phyloP scores from a whole-genome alignment of 2,797 vertebrate species.

The Monodelphis domestica region DNA sequence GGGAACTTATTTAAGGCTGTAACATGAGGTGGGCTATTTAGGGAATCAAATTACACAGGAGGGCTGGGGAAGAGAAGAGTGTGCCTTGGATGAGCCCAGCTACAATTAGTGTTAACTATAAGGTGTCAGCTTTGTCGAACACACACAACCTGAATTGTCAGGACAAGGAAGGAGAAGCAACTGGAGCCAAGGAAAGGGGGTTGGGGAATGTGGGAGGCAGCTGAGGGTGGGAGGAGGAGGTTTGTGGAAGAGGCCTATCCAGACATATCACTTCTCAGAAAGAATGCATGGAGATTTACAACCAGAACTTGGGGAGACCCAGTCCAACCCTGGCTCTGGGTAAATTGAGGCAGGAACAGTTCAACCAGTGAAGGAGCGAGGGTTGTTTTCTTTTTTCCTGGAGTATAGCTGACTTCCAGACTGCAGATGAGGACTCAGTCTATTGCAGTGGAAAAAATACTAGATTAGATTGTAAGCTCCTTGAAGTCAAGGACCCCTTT shows the following conservation, averaged over 20 bases:
- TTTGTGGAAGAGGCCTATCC: conserved; percentile 36
- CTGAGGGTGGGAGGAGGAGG: conserved; percentile 64
- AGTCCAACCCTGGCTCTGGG: no score
- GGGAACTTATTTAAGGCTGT: conserved; percentile 76
- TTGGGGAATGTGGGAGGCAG: conserved; percentile 61
- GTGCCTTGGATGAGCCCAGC: conserved; percentile 63
- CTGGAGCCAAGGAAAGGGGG: conserved; percentile 70
- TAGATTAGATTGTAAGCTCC: neutral
- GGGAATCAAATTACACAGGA: conserved; percentile 81
- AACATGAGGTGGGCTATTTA: conserved; percentile 79
- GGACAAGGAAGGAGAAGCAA: conserved; percentile 75
- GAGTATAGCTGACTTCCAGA: neutral
- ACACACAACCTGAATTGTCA: conserved; percentile 59
- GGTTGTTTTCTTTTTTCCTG: neutral
- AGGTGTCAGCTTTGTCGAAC: conserved; percentile 78
- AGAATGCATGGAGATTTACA: conserved; percentile 71
- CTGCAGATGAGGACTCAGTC: neutral
- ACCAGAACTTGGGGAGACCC: neutral
- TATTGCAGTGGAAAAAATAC: neutral
- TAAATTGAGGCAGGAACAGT: no score
- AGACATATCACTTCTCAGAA: conserved; percentile 64
- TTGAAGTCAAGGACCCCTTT: neutral
- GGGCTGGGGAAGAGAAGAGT: conserved; percentile 64
- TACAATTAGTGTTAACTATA: conserved; percentile 83
- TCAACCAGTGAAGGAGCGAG: neutral